Evolutionary conservation across 2,888 invertebrate genomes (phyloP).

Genomic region (Sinhomidia bicolor): DNA sequence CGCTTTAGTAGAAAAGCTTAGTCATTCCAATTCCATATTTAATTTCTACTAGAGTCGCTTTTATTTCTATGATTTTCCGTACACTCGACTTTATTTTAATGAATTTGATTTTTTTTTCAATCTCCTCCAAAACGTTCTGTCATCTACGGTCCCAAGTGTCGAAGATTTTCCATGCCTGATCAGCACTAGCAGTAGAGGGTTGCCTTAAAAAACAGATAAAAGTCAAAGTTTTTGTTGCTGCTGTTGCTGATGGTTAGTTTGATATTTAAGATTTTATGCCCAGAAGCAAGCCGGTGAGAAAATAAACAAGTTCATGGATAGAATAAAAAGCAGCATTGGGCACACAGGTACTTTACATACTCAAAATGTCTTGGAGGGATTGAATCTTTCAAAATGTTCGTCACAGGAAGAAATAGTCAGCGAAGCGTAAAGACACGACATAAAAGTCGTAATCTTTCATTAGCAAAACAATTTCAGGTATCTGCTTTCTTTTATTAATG

Average conservation of each 20-base stretch:
- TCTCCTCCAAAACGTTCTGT: no score
- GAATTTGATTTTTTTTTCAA: no score
- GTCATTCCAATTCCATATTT: no score
- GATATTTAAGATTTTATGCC: neutral
- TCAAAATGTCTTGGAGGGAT: conserved; percentile 31
- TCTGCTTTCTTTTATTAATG: conserved; percentile 20
- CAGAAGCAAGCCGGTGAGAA: conserved; percentile 25
- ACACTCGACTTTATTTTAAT: no score
- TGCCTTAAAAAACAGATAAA: neutral
- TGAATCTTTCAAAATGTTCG: conserved; percentile 13
- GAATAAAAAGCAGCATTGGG: neutral
- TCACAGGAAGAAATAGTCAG: conserved; percentile 6
- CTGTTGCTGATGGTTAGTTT: neutral
- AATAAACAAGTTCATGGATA: conserved; percentile 38
- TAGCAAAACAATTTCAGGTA: neutral
- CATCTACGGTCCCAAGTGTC: no score
- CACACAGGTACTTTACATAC: neutral
- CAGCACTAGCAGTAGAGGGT: neutral
- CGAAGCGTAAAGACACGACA: neutral
- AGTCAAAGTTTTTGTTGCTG: no score
- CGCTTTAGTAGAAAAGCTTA: no score
- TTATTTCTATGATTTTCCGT: no score
- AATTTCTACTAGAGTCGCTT: no score
- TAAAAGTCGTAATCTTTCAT: conserved; percentile 22
- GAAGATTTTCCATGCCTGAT: no score